These are phyloP conservation scores for Tapirus indicus DNA, from an alignment of 2,797 vertebrate species.

Conservation along the genomic window DNA sequence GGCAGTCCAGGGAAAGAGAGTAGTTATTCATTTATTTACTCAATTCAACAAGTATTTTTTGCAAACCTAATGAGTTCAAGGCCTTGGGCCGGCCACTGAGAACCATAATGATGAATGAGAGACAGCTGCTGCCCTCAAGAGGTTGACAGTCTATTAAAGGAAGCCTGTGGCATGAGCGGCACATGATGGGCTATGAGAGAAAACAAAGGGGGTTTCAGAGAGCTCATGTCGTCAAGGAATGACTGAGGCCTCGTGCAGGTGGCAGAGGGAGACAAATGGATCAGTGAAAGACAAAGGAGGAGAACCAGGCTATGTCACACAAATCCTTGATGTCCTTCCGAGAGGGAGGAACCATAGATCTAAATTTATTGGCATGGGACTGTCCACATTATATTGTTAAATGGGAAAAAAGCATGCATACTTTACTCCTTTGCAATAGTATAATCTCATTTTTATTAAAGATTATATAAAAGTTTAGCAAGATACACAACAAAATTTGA, in stretches of 20 bases:
- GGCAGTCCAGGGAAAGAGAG: background rate
- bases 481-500: constrained; percentile 6
- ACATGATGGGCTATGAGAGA: background rate
- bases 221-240: background rate
- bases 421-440: background rate
- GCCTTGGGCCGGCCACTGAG: background rate
- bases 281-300: background rate
- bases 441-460: background rate
- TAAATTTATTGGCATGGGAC: background rate
- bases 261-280: background rate
- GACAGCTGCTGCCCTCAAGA: background rate
- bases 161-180: background rate
- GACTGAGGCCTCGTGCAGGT: background rate
- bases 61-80: background rate
- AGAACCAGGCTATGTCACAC: background rate
- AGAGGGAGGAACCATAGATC: background rate
- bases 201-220: background rate
- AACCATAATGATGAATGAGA: background rate
- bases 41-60: background rate
- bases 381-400: background rate
- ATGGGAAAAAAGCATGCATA: background rate
- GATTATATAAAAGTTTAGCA: background rate
- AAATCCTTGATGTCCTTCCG: background rate
- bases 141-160: background rate
- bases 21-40: background rate